Conservation (phyloP, 2,888 invertebrate genomes). For the Monopis laevigella region DNA sequence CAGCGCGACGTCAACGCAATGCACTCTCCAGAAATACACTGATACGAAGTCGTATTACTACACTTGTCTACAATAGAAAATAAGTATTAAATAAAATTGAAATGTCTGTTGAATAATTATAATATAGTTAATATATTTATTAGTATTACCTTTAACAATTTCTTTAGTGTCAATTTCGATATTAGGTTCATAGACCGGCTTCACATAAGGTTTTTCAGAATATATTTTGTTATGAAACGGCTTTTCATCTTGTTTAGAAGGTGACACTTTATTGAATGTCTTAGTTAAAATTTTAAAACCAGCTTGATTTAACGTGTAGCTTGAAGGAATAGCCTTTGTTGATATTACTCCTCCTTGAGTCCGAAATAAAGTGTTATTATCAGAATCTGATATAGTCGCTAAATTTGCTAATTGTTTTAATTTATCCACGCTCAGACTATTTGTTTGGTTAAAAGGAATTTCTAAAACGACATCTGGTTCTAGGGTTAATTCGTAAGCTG, state of each 20-base stretch:
- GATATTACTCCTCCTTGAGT: conserved; percentile 62
- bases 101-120: background rate
- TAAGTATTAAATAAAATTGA: conserved; percentile 5
- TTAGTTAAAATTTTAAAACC: conserved; percentile 74
- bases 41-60: conserved; percentile 61
- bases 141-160: no score
- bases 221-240: conserved; percentile 33
- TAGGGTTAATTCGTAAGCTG: conserved; percentile 50
- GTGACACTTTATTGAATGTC: conserved; percentile 66
- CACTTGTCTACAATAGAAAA: conserved; percentile 41
- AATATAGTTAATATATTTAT: conserved; percentile 30
- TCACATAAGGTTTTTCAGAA: conserved; percentile 40
- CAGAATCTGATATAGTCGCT: conserved; percentile 62
- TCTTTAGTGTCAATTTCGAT: conserved; percentile 37
- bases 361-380: conserved; percentile 59
- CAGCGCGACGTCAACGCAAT: conserved; percentile 73
- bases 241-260: conserved; percentile 53
- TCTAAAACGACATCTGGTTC: conserved; percentile 56
- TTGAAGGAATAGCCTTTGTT: conserved; percentile 69
- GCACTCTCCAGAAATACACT: conserved; percentile 72
- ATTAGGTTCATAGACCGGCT: conserved; percentile 30
- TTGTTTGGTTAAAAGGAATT: conserved; percentile 50
- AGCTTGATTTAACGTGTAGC: conserved; percentile 70
- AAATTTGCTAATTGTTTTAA: conserved; percentile 65
- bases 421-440: conserved; percentile 49